Base-by-base conservation (phyloP, 2,113 vertebrate species). In the Dasyprocta punctata region DNA sequence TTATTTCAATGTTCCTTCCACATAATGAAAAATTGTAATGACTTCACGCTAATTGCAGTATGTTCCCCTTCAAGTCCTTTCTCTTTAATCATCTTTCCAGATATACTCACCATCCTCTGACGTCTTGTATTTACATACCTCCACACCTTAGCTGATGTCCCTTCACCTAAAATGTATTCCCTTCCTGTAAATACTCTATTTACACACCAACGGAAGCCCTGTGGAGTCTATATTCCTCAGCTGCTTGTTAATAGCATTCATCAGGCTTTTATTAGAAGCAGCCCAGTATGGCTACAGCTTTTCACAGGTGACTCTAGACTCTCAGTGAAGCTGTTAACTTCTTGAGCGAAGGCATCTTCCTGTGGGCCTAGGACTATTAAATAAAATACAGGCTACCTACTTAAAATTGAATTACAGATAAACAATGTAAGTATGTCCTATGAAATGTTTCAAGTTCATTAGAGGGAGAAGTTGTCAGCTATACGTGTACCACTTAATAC, bases 381-480 rank as follows among this genome's bases (percentile, higher is more conserved):
- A 86, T n/a, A 95, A 75, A 94, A 81, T 28, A 73, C 4, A 88
- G 22, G 10, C 49, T 77, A 7, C 11, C 24, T 24, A 60, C 44
- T 73, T 92, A 81, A 90, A 28, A 77, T 8, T 88, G n/a, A 92
- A 88, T 94, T 94, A 95, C 82, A 94, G 28, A 88, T 36, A 77
- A 95, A 75, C 56, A 92, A 36, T 7, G 17, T 60, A 65, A 73
- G 26, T 86, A 80, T 44, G 0, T 80, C 20, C 38, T 33, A 17
- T 77, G 24, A n/a, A 91, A 28, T 85, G 38, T 80, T 96, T 86
- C 26, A 83, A 67, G 60, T 26, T 87, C 26, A 73, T 73, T 52
- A n/a, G 58, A 30, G 60, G 22, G 30, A 94, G 38, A 82, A 11
- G 30, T 60, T 86, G 26, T 20, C 82, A 77, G 44, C 63, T 75